Evolutionary conservation across 2,888 invertebrate species (phyloP), one percentile per base, ranked within the genome.

Genomic region (Pandemis corylana): DNA sequence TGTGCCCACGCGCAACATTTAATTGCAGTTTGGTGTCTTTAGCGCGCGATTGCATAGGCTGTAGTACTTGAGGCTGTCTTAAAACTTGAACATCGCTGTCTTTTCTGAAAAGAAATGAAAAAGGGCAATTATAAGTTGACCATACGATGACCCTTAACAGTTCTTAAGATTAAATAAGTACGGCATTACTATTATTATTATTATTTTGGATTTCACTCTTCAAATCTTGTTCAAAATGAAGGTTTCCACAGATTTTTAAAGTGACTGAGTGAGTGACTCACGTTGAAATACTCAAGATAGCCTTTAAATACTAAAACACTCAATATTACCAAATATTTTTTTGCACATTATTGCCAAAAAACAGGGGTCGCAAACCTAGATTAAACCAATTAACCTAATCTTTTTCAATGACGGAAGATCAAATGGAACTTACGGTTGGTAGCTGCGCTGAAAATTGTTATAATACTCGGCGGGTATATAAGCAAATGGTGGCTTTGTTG

Each of bases 1-100:
- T 82, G 77, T 79, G 80, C 7, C 79, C 72, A 6, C 82, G 81
- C 7, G 85, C 85, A 15, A 78, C 71, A 59, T 80, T 80, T 5
- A 80, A 63, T 13, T 77, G 72, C 59, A 79, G 64, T 20, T 28
- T 28, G 28, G 59, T 28, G 72, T 76, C 61, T 75, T 75, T 20
- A 66, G 68, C 2, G 65, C 59, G 59, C 5, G 7, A 10, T 2
- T 1, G 28, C 28, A 59, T 28, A 4, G 59, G 28, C 59, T 59
- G 59, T 5, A 28, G 59, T 28, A 59, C 12, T 59, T 20, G 59
- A 4, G 59, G n/a, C 10, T 59, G 59, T 28, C 59, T 59, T 5
- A 59, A 10, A 10, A 3, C 28, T 28, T 59, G 59, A 28, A 10
- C 12, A 12, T 59, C 59, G 59, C 0, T 20, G 0, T 56, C 59